Evolutionary conservation across 2,888 invertebrate genomes (phyloP), one percentile per base, ranked within the genome.

Genomic region (Brachypalpus laphriformis): DNA sequence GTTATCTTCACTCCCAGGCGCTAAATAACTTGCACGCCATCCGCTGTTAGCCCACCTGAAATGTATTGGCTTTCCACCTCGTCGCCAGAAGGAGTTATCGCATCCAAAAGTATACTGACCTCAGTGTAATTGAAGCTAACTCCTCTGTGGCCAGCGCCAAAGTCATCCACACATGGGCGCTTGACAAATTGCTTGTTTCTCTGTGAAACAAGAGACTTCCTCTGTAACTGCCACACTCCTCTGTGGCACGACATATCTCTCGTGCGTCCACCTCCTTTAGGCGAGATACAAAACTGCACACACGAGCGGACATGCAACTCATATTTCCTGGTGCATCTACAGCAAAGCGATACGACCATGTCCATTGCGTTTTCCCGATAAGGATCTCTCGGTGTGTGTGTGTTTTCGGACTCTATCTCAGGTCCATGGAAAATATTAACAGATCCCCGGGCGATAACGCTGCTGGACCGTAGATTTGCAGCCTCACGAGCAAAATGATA

Each of bases 191-290:
- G 68, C 68, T 80, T 57, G 78, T 51, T 57, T 49, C 59, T 42
- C 56, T 20, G 49, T 42, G 74, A 82, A 82, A 82, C 82, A 82
- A 82, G 82, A 82, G 82, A 82, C 68, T 82, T 82, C 63, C 59
- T 49, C 70, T 65, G 77, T 49, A 75, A 40, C 34, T 65, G 66
- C 77, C 77, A 82, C 75, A 65, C 66, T 72, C 66, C 66, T 61
- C 28, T 28, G 71, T 63, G 61, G 72, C 72, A 78, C 72, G 61
- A 70, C 63, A 68, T 61, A 34, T 65, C 37, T 16, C 42, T 16
- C 28, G 25, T 31, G 14, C 61, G 14, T 63, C 31, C 4, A 31
- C 49, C 28, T 57, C 14, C 18, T 22, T 28, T 47, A 34, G 11
- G 51, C 14, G 31, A 56, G 42, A 40, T 66, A 83, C 68, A 78